phyloP scores from a whole-genome alignment of 2,888 invertebrate genomes.

The Leptogaster cylindrica region DNA sequence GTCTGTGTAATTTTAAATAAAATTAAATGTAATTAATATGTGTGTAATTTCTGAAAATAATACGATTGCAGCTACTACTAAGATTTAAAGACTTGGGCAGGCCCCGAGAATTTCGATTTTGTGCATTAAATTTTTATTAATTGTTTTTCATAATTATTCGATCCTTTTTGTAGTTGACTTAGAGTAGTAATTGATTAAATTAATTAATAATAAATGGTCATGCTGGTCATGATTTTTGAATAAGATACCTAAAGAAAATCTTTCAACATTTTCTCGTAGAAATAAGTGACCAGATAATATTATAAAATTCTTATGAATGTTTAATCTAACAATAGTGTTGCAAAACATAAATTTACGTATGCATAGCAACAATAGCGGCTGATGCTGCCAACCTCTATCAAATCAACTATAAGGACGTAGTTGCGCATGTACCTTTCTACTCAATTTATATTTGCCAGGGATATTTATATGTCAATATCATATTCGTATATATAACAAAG shows the following conservation, averaged over 20 bases:
- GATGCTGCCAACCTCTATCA: slow-evolving; percentile 29
- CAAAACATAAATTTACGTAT: slow-evolving; percentile 17
- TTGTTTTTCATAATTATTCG: not conserved
- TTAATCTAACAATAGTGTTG: slow-evolving; percentile 11
- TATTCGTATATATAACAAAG: not conserved
- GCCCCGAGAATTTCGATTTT: slow-evolving; percentile 49
- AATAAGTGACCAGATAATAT: not conserved
- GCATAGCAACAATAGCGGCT: slow-evolving; percentile 17
- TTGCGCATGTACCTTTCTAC: not conserved
- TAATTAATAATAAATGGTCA: slow-evolving; percentile 25
- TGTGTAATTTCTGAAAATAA: slow-evolving; percentile 35
- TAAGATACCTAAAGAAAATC: not conserved
- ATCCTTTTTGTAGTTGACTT: not conserved
- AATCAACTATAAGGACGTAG: not conserved
- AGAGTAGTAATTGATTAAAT: not conserved
- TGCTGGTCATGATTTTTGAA: slow-evolving; percentile 43
- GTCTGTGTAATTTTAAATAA: slow-evolving; percentile 25
- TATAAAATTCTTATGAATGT: slow-evolving; percentile 45
- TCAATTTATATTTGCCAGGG: slow-evolving; percentile 10
- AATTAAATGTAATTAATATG: slow-evolving; percentile 43
- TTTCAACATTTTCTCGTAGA: slow-evolving; percentile 6
- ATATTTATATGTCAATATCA: not conserved
- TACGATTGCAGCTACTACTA: slow-evolving; percentile 18
- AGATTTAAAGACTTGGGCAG: slow-evolving; percentile 50
- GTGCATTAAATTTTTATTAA: no score